Conservation (phyloP, 2,797 vertebrate species). For the Sebastes melanostomus region DNA sequence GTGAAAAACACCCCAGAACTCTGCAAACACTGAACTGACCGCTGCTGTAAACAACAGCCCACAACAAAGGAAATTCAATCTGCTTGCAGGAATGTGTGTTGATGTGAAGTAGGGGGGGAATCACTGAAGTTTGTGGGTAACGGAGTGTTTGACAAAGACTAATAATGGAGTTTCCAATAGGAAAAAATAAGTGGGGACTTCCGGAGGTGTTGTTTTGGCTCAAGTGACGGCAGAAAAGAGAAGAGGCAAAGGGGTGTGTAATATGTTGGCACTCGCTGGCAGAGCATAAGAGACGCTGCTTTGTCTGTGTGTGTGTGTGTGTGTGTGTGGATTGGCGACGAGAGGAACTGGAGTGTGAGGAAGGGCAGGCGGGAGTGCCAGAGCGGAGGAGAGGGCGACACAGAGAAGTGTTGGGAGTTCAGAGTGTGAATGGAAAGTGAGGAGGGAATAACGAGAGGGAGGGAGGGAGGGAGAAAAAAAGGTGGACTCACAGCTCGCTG, state of each 20-base stretch:
- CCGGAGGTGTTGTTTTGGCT: conserved; percentile 25
- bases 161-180: conserved; percentile 11
- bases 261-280: conserved; percentile 73
- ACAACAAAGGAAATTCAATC: conserved; percentile 66
- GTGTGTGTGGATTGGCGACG: conserved; percentile 23
- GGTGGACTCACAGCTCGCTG: conserved; percentile 91
- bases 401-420: conserved; percentile 67
- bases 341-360: conserved; percentile 59
- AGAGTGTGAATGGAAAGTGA: conserved; percentile 63
- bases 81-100: conserved; percentile 28
- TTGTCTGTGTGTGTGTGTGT: conserved; percentile 46
- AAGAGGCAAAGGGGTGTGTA: conserved; percentile 69
- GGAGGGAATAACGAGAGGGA: conserved; percentile 25
- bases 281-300: conserved; percentile 47
- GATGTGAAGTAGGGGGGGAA: conserved; percentile 13
- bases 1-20: conserved; percentile 45
- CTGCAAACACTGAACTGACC: conserved; percentile 47
- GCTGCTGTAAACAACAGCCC: conserved; percentile 69
- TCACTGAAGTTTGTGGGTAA: not conserved
- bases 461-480: conserved; percentile 7
- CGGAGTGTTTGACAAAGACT: conserved; percentile 5
- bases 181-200: conserved; percentile 13
- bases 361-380: conserved; percentile 52
- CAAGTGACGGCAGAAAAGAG: conserved; percentile 30
- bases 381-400: conserved; percentile 53